Conservation (phyloP, 2,113 vertebrate genomes). For the Nothocercus julius region DNA sequence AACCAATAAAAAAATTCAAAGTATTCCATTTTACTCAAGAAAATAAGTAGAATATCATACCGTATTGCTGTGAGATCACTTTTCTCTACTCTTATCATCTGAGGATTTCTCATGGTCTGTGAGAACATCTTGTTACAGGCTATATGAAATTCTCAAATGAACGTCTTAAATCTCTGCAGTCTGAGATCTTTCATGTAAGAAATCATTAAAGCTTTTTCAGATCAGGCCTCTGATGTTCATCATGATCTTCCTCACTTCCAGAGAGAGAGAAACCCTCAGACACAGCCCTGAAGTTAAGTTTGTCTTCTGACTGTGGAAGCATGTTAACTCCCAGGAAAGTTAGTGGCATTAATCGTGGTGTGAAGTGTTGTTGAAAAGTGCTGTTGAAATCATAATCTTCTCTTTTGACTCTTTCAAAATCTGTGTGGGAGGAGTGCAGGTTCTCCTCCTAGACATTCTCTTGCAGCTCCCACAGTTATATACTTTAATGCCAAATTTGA, state of each 20-base stretch:
- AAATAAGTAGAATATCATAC: not conserved
- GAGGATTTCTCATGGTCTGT: not conserved
- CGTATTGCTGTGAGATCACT: not conserved
- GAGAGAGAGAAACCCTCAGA: not conserved
- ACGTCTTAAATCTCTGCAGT: not conserved
- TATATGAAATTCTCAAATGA: not conserved
- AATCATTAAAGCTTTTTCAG: not conserved
- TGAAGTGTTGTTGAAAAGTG: not conserved
- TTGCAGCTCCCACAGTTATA: not conserved
- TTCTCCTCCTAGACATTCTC: not conserved
- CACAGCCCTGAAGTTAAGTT: not conserved
- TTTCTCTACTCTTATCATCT: not conserved
- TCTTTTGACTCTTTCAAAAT: not conserved
- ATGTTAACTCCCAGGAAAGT: fast-evolving
- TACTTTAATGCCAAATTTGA: not conserved
- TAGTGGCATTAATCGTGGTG: not conserved
- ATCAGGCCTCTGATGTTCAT: not conserved
- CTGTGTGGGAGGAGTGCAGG: not conserved
- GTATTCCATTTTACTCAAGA: not conserved
- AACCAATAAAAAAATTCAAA: not conserved
- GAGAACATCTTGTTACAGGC: not conserved
- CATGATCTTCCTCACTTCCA: not conserved
- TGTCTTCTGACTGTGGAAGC: not conserved
- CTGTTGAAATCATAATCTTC: not conserved
- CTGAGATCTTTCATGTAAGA: not conserved